Percentiles rank a stretch among this genome's conserved stretches.
Conservation (phyloP, 2,113 vertebrate species). For the Chamaea fasciata region DNA sequence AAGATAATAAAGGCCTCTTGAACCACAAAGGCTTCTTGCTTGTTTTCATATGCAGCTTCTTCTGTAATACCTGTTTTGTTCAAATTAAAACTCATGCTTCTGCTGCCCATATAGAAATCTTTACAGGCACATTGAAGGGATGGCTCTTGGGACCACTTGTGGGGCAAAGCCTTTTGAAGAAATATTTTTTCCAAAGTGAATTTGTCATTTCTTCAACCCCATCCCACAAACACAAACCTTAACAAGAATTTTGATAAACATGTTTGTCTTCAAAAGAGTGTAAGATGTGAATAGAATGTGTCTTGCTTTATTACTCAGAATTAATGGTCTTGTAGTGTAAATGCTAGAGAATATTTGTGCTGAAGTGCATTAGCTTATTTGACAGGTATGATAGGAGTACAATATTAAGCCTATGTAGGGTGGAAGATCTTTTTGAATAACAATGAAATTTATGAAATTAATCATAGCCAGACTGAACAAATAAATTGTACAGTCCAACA, state of each 20-base stretch:
- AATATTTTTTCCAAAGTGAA: not conserved
- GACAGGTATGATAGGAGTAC: not conserved
- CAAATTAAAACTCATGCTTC: slow-evolving; percentile 29
- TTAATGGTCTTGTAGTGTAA: not conserved
- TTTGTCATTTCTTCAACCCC: not conserved
- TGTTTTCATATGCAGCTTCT: slow-evolving; percentile 19
- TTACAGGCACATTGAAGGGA: not conserved
- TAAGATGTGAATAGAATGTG: not conserved
- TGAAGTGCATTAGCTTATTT: not conserved
- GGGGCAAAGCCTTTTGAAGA: not conserved
- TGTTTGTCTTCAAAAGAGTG: not conserved
- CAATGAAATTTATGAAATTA: not conserved
- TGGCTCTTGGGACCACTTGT: not conserved
- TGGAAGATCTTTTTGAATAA: not conserved
- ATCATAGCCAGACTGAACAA: not conserved
- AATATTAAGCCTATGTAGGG: not conserved
- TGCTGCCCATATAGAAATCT: slow-evolving; percentile 1
- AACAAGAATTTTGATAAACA: not conserved
- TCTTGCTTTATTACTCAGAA: not conserved
- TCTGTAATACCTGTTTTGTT: slow-evolving; percentile 36
- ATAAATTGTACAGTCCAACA: not conserved
- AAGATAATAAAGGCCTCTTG: slow-evolving; percentile 33
- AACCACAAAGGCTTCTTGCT: slow-evolving; percentile 34
- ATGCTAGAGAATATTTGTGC: not conserved
- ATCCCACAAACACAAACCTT: not conserved